Conservation (phyloP, 2,113 vertebrate species). For the Paramisgurnus dabryanus region DNA sequence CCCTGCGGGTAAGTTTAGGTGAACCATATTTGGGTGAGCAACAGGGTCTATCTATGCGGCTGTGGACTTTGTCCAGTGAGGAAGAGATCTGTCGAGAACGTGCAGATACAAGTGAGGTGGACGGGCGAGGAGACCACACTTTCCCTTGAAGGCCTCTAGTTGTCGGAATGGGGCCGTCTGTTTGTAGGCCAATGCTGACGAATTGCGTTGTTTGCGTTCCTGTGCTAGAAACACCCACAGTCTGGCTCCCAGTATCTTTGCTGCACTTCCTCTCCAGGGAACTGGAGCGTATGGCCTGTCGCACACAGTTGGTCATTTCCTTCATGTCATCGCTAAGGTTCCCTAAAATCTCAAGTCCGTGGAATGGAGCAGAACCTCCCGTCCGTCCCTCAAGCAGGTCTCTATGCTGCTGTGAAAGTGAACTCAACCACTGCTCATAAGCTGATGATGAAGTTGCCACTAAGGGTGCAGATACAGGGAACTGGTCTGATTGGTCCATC, state of each 20-base stretch:
- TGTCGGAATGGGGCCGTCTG: slow-evolving; percentile 71
- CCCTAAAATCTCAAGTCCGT: slow-evolving; percentile 87
- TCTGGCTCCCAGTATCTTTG: slow-evolving; percentile 87
- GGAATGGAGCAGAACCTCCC: slow-evolving; percentile 69
- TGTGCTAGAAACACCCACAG: slow-evolving; percentile 76
- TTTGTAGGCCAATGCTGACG: slow-evolving; percentile 89
- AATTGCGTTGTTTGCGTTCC: slow-evolving; percentile 88
- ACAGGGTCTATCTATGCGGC: slow-evolving; percentile 90
- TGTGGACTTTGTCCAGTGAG: slow-evolving; percentile 93
- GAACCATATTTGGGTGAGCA: slow-evolving; percentile 97
- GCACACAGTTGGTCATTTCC: slow-evolving; percentile 97
- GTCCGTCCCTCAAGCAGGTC: slow-evolving; percentile 82
- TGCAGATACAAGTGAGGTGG: slow-evolving; percentile 83
- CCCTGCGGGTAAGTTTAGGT: slow-evolving; percentile 89
- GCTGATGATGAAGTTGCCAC: slow-evolving; percentile 62
- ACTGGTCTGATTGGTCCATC: slow-evolving; percentile 37
- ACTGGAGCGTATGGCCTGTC: slow-evolving; percentile 94
- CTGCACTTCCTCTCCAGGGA: slow-evolving; percentile 92
- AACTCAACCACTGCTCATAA: slow-evolving; percentile 91
- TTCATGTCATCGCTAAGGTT: slow-evolving; percentile 99
- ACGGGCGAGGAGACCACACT: slow-evolving; percentile 86
- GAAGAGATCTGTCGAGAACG: slow-evolving; percentile 93
- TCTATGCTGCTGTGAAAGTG: slow-evolving; percentile 87
- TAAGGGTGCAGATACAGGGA: slow-evolving; percentile 42
- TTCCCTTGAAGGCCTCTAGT: slow-evolving; percentile 80